Percentiles rank a stretch among this genome's conserved stretches.
Evolutionary conservation across 1,140 invertebrate species (phyloP).

Genomic region (Ephestia elutella): DNA sequence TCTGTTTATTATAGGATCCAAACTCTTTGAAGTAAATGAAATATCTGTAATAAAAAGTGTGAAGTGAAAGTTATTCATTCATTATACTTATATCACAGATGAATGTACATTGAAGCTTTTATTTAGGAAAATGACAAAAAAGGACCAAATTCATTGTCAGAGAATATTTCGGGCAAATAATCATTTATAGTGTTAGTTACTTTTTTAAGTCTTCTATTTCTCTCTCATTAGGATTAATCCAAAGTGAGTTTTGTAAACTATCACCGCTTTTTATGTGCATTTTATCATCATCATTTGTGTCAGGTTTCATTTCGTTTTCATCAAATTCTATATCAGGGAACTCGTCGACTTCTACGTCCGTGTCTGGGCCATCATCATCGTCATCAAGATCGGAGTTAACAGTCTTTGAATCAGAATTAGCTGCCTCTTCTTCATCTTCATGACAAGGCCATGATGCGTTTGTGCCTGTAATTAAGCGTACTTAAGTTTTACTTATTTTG

Average conservation of each 20-base stretch:
- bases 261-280: conserved; percentile 45
- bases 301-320: conserved; percentile 45
- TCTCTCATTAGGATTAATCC: conserved; percentile 67
- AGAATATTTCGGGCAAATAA: neutral
- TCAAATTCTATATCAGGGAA: conserved; percentile 52
- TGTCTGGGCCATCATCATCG: conserved; percentile 43
- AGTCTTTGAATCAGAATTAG: conserved; percentile 59
- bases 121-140: no score
- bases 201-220: conserved; percentile 74
- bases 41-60: conserved; percentile 67
- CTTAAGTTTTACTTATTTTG: conserved; percentile 13
- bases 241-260: conserved; percentile 52
- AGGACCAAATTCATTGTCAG: no score
- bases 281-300: conserved; percentile 41
- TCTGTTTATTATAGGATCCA: conserved; percentile 69
- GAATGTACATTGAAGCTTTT: no score
- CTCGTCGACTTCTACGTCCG: conserved; percentile 53
- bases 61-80: neutral
- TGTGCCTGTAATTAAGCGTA: conserved; percentile 37
- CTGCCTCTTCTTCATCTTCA: conserved; percentile 62
- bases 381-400: conserved; percentile 62
- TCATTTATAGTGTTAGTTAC: conserved; percentile 27
- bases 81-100: no score
- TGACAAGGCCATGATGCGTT: conserved; percentile 61
- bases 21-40: conserved; percentile 75